Percentiles rank a stretch among this genome's conserved stretches.
These are phyloP conservation scores for Trilocha varians DNA, from an alignment of 2,888 invertebrate species.

Conservation along the genomic window DNA sequence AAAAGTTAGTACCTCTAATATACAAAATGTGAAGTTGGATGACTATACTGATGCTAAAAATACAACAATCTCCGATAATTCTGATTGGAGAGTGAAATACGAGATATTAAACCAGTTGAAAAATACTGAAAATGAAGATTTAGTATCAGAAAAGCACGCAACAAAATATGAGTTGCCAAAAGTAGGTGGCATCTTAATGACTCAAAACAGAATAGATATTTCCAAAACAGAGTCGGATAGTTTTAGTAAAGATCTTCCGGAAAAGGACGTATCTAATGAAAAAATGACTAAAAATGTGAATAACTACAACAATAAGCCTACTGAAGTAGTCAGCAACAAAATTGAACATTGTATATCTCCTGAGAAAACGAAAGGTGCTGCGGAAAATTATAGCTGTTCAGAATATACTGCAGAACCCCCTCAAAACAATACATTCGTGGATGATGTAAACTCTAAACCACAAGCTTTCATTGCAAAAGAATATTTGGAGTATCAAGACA, in stretches of 20 bases:
- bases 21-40: conserved; percentile 10
- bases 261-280: conserved; percentile 21
- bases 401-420: too few relatives aligned
- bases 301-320: conserved; percentile 7
- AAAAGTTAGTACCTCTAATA: conserved; percentile 22
- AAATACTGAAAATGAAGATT: conserved; percentile 32
- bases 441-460: too few relatives aligned
- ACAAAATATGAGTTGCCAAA: background rate
- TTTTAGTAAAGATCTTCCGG: conserved; percentile 23
- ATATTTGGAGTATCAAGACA: too few relatives aligned
- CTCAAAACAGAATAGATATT: background rate
- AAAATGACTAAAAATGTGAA: conserved; percentile 8
- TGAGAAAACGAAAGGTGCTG: too few relatives aligned
- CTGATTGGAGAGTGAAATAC: conserved; percentile 62
- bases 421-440: too few relatives aligned
- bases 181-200: background rate
- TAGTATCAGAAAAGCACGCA: background rate
- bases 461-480: too few relatives aligned
- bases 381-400: too few relatives aligned
- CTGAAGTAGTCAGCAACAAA: background rate
- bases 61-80: conserved; percentile 19
- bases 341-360: too few relatives aligned
- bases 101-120: conserved; percentile 53
- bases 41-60: conserved; percentile 15
- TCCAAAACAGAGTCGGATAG: conserved; percentile 4